Evolutionary conservation across 2,888 invertebrate species (phyloP).

Genomic region (Stramonita haemastoma): DNA sequence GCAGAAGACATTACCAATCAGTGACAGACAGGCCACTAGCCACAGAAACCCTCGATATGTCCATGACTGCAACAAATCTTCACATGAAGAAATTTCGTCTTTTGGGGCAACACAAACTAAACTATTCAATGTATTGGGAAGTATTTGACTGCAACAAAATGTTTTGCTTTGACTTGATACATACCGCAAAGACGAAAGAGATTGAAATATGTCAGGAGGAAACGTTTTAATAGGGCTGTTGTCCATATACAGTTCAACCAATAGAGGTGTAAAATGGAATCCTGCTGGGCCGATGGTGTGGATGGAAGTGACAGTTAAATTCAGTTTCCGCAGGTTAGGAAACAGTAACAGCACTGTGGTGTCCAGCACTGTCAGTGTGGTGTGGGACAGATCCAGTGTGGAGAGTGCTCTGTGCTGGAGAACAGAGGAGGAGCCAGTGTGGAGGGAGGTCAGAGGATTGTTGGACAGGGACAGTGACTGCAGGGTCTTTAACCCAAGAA

Average conservation of each 20-base stretch:
- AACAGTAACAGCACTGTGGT: background rate
- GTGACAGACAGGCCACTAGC: constrained; percentile 1
- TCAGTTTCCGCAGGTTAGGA: background rate
- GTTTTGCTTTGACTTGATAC: background rate
- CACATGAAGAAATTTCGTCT: constrained; percentile 30
- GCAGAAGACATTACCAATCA: constrained; percentile 2
- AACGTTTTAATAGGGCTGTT: constrained; percentile 6
- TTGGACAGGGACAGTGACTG: background rate
- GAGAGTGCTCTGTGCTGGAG: background rate
- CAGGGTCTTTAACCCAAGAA: background rate
- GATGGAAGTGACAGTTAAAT: background rate
- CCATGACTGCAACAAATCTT: constrained; percentile 5
- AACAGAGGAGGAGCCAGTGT: background rate
- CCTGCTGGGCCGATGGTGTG: background rate
- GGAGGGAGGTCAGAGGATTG: background rate
- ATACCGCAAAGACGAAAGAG: background rate
- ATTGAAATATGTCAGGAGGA: background rate
- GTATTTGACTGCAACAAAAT: constrained; percentile 1
- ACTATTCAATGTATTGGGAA: constrained; percentile 6
- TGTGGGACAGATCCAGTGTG: background rate
- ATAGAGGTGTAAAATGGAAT: background rate
- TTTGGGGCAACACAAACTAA: background rate
- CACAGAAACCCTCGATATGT: constrained; percentile 28
- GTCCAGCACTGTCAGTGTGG: constrained; percentile 3
- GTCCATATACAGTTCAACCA: background rate